Conservation (phyloP, 2,797 vertebrate genomes). For the Esox masquinongy region DNA sequence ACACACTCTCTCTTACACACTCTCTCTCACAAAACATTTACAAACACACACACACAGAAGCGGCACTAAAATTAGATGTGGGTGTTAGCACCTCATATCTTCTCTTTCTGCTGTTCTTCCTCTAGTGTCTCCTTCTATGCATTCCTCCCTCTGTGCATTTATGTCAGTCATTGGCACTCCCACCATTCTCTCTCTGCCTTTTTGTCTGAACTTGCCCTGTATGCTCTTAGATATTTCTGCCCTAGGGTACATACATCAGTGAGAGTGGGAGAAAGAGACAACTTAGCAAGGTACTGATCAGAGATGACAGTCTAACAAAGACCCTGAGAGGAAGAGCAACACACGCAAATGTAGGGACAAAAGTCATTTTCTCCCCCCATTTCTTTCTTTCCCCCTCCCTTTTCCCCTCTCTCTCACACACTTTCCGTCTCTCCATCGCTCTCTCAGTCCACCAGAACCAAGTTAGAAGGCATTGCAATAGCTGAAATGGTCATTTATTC, state of each 20-base stretch:
- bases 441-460: background rate
- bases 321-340: constrained; percentile 36
- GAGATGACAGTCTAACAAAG: constrained; percentile 49
- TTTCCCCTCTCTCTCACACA: background rate
- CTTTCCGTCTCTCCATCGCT: constrained; percentile 1
- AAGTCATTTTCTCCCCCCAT: constrained; percentile 30
- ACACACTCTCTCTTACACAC: constrained; percentile 7
- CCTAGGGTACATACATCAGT: constrained; percentile 54
- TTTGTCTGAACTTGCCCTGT: constrained; percentile 74
- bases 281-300: constrained; percentile 46
- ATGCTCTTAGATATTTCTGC: constrained; percentile 75
- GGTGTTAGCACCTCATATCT: constrained; percentile 22
- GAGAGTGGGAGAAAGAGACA: constrained; percentile 42
- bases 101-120: constrained; percentile 32
- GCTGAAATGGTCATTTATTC: background rate
- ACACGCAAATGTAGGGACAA: constrained; percentile 23
- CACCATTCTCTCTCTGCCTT: constrained; percentile 63
- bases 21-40: constrained; percentile 12
- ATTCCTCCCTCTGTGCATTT: constrained; percentile 65
- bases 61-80: constrained; percentile 18
- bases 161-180: constrained; percentile 70
- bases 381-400: background rate
- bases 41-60: constrained; percentile 19
- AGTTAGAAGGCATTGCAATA: background rate
- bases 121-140: constrained; percentile 42